Evolutionary conservation across 1,140 invertebrate species (phyloP).

Genomic region (Diorhabda sublineata): DNA sequence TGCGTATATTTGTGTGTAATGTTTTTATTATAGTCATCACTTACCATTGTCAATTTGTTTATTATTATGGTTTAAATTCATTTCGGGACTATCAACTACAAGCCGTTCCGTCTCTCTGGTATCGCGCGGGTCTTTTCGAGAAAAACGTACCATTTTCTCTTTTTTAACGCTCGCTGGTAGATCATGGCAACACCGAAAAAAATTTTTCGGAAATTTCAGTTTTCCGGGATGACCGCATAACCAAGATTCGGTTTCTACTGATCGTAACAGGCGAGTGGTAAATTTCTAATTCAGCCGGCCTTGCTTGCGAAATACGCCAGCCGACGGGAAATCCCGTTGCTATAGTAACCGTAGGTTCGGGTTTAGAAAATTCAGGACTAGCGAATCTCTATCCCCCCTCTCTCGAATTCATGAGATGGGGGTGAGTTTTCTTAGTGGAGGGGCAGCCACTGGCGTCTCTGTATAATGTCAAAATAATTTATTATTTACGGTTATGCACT

Average conservation of each 20-base stretch:
- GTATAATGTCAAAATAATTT: no score
- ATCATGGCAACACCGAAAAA: background rate
- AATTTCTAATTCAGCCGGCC: background rate
- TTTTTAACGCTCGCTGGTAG: background rate
- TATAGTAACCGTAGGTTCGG: background rate
- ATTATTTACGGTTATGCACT: no score
- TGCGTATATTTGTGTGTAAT: no score
- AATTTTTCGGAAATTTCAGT: background rate
- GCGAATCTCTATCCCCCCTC: background rate
- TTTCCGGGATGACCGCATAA: background rate
- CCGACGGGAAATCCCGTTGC: background rate
- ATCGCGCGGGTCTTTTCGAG: background rate
- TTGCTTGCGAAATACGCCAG: background rate
- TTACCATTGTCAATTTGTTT: background rate
- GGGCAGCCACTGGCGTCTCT: background rate
- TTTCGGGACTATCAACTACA: background rate
- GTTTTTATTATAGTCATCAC: background rate
- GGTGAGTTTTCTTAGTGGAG: background rate
- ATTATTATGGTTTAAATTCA: background rate
- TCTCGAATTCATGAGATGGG: background rate
- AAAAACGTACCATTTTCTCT: constrained; percentile 1
- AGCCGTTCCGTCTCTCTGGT: background rate
- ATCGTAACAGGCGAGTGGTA: background rate
- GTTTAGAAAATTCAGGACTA: background rate
- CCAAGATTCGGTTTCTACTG: background rate